A percentile compares a stretch with the other conserved stretches of the same genome.
Evolutionary conservation across 2,113 vertebrate genomes (phyloP).

Genomic region (Euleptes europaea): DNA sequence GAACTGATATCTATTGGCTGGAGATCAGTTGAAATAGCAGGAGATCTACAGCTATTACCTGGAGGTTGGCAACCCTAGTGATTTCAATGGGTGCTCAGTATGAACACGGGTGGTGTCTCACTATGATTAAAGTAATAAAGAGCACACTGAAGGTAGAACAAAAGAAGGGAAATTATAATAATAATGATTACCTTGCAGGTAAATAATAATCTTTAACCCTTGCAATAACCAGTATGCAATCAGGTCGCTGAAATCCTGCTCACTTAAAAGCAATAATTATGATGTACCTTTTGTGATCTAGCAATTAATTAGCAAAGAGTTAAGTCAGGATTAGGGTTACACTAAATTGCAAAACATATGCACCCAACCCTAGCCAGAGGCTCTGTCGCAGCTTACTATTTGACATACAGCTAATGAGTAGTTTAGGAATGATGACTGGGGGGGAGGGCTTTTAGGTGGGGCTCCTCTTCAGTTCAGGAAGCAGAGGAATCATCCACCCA

Average conservation of each 20-base stretch:
- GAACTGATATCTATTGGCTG: too few species aligned
- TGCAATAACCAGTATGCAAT: slow-evolving; percentile 51
- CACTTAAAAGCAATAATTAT: slow-evolving; percentile 62
- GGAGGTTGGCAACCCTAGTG: too few species aligned
- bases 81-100: not conserved
- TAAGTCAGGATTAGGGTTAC: slow-evolving; percentile 44
- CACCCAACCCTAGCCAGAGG: slow-evolving; percentile 52
- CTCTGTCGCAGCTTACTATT: slow-evolving; percentile 31
- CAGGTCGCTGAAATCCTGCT: slow-evolving; percentile 48
- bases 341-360: slow-evolving; percentile 47
- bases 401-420: slow-evolving; percentile 59
- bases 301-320: slow-evolving; percentile 57
- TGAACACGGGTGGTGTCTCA: not conserved
- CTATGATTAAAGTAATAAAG: not conserved
- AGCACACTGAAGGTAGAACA: not conserved
- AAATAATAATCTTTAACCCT: slow-evolving; percentile 40
- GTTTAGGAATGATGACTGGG: slow-evolving; percentile 25
- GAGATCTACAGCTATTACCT: too few species aligned
- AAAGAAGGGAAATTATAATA: too few species aligned
- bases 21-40: too few species aligned
- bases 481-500: slow-evolving; percentile 63
- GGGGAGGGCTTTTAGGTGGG: slow-evolving; percentile 27
- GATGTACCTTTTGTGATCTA: slow-evolving; percentile 61
- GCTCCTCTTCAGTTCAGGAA: slow-evolving; percentile 61
- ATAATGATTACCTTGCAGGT: slow-evolving; percentile 34